Conservation (phyloP, 2,797 vertebrate genomes). For the Melanotaenia parkinsoni region DNA sequence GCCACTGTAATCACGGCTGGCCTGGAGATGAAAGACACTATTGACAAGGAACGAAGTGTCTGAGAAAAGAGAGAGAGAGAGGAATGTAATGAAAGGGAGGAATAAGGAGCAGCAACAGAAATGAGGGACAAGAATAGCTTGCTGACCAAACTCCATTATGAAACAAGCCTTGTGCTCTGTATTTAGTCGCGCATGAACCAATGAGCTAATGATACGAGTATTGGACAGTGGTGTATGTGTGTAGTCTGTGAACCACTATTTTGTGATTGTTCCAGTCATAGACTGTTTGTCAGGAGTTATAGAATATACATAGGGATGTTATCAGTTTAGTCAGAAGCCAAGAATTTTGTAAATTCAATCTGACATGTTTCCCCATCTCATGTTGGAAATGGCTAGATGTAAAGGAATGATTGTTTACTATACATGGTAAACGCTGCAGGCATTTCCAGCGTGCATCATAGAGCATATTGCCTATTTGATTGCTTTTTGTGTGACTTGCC, state of each 20-base stretch:
- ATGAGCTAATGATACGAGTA: slow-evolving; percentile 39
- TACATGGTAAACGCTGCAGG: not conserved
- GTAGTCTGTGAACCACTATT: slow-evolving; percentile 5
- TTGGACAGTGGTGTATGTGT: slow-evolving; percentile 6
- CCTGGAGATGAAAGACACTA: slow-evolving; percentile 75
- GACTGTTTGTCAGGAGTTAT: not conserved
- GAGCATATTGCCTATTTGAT: not conserved
- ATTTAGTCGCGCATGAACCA: slow-evolving; percentile 25
- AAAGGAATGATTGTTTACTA: not conserved
- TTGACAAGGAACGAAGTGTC: slow-evolving; percentile 67
- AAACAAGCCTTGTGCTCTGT: slow-evolving; percentile 61
- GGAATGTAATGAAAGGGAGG: slow-evolving; percentile 64
- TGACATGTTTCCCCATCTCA: not conserved
- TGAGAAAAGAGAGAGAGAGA: slow-evolving; percentile 33
- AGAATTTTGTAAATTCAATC: not conserved
- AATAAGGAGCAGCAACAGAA: slow-evolving; percentile 51
- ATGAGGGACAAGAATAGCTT: slow-evolving; percentile 58
- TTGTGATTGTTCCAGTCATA: slow-evolving; percentile 1
- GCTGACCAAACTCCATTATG: slow-evolving; percentile 57
- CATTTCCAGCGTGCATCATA: not conserved
- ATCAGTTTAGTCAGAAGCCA: not conserved
- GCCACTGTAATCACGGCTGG: slow-evolving; percentile 76
- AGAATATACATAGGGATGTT: not conserved
- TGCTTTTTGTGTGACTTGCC: not conserved
- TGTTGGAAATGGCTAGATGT: not conserved